Evolutionary conservation across 2,888 invertebrate genomes (phyloP), one percentile per base, ranked within the genome.

Genomic region (Eugnorisma glareosa): DNA sequence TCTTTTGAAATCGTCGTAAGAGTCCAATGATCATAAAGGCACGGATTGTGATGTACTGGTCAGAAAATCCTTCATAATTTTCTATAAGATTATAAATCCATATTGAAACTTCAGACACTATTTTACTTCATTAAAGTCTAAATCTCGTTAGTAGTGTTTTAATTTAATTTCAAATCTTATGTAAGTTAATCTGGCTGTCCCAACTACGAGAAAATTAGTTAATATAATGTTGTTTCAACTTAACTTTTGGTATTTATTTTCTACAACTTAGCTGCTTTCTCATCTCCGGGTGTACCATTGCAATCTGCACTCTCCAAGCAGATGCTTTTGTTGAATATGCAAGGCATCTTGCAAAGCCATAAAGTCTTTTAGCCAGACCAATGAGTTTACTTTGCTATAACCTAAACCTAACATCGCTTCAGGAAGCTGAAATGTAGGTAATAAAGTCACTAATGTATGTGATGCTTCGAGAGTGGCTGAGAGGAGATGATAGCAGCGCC

Each of bases 361-460:
- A 64, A 68, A 71, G 24, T 28, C 13, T 11, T 35, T 15, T 13
- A 77, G 35, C 40, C 48, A 43, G 54, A 68, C 37, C 73, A 43
- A 77, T 63, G 54, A 85, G 66, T 83, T 85, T 75, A 73, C 37
- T 61, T 75, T 51, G 75, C 64, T 37, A 6, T 54, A 59, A 72
- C 68, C 15, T 35, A 61, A 68, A 66, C 45, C 67, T 74, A 73
- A 74, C 81, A 61, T 40, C 71, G 67, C 59, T 79, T 74, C n/a
- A n/a, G n/a, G 66, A 63, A 45, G 48, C 70, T 71, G 66, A 72
- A 85, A 73, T 75, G 66, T 74, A 67, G 51, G 67, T 75, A 84
- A 72, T 76, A 86, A 86, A 83, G 71, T 67, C 81, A 43, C 66
- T 81, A 83, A 83, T 85, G 75, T 83, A 85, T 73, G 75, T 57